Evolutionary conservation across 1,140 invertebrate genomes (phyloP).

Genomic region (Lasioglossum albipes): DNA sequence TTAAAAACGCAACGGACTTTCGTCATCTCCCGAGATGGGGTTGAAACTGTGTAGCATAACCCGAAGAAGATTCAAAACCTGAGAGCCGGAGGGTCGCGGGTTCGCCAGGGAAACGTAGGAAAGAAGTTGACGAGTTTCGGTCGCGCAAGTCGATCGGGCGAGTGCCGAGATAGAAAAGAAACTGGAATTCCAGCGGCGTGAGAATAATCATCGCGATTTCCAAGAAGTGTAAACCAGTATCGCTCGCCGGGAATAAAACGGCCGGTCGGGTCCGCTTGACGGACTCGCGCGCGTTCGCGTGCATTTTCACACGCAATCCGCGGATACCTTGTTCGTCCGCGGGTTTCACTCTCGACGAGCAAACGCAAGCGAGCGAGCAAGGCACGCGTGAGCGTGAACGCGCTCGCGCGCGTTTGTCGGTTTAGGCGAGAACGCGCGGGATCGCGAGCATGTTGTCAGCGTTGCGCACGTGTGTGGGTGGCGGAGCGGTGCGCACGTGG

Average conservation of each 20-base stretch:
- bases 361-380: no score
- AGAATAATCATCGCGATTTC: not conserved
- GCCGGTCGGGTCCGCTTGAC: not conserved
- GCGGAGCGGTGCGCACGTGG: not conserved
- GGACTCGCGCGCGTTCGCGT: not conserved
- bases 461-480: slow-evolving; percentile 1
- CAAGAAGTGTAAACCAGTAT: not conserved
- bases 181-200: slow-evolving; percentile 4
- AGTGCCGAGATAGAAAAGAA: not conserved
- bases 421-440: no score
- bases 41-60: no score
- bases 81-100: no score
- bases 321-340: not conserved
- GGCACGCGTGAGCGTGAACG: no score
- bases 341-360: not conserved
- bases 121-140: no score
- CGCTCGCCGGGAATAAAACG: not conserved
- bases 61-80: no score
- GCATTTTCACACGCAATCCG: slow-evolving; percentile 23
- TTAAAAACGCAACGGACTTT: no score
- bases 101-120: no score
- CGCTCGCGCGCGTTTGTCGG: not conserved
- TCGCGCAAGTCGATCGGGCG: no score
- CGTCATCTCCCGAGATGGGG: no score
- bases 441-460: no score